Evolutionary conservation across 2,797 vertebrate species (phyloP), one percentile per base, ranked within the genome.

Genomic region (Carduelis carduelis): DNA sequence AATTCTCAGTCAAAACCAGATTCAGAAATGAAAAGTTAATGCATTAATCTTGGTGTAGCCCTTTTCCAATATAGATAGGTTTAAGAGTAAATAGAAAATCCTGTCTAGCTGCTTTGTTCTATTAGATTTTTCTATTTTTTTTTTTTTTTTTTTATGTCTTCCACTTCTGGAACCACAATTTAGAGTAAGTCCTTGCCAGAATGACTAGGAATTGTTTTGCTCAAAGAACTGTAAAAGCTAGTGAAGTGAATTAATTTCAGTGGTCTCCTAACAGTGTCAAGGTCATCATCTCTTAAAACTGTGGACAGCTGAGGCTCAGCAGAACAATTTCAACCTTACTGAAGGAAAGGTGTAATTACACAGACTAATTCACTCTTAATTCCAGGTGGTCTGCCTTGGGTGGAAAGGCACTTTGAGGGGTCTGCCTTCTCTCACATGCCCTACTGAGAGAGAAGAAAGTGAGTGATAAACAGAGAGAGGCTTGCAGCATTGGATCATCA

Each of bases 61-160:
- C 43, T 78, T 86, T 97, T 96, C 94, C 88, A 94, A 92, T 96
- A 93, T 52, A 96, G 74, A 87, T 82, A 89, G 68, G 82, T 95
- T 97, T 93, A 84, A 86, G 88, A 95, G 71, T 91, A 97, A 97
- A 96, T 90, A 97, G 89, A 95, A 97, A 96, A 91, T 89, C 61
- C 49, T 92, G 72, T 92, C 80, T 87, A 78, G 82, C 47, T 83
- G 69, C 72, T 97, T 96, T 81, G 91, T 57, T 91, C 65, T 96
- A 69, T 96, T 97, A 86, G 64, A 57, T 90, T 93, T 39, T 39
- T 39, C 14, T 39, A 35, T 39, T 39, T 39, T 39, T 13, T 39
- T 37, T 39, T 39, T 39, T 13, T 39, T 37, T 78, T 39, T 83
- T 50, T 75, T 52, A 49, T 82, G 26, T 95, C 78, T 95, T 92